These are phyloP conservation scores for Pterocles burchelli DNA, from an alignment of 2,113 vertebrate species.

Conservation along the genomic window DNA sequence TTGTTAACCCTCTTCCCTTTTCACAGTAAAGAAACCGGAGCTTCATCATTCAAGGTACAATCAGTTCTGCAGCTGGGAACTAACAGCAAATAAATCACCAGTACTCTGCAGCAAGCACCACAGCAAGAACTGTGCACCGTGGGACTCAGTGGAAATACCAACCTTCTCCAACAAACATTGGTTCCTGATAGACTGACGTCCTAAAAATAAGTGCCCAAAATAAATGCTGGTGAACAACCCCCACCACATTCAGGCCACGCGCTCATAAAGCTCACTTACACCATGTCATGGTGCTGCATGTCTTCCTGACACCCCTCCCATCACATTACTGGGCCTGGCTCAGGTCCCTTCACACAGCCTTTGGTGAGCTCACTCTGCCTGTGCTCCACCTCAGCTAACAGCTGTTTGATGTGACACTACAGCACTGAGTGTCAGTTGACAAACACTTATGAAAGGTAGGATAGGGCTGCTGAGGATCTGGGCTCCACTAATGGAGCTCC, in stretches of 20 bases:
- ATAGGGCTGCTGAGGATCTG: neutral
- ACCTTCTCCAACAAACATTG: neutral
- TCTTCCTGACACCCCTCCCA: neutral
- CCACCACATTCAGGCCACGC: neutral
- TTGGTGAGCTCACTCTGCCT: neutral
- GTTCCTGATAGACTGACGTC: neutral
- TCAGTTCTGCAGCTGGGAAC: neutral
- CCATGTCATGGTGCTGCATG: fast-evolving
- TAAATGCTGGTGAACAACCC: neutral
- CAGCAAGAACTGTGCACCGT: neutral
- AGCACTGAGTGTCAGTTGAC: neutral
- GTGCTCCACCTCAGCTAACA: neutral
- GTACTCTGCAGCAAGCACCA: neutral
- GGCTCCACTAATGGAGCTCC: neutral
- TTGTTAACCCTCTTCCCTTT: neutral
- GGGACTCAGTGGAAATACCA: neutral
- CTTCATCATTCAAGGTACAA: neutral
- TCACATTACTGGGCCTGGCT: neutral
- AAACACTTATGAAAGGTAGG: neutral
- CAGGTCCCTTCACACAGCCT: neutral
- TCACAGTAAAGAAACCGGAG: neutral
- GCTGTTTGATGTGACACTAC: neutral
- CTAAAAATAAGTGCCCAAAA: neutral
- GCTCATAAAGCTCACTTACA: neutral
- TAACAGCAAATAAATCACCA: neutral